A percentile compares a stretch with the other conserved stretches of the same genome.
These are phyloP conservation scores for Colinus virginianus DNA, from an alignment of 2,113 vertebrate species.

Conservation along the genomic window DNA sequence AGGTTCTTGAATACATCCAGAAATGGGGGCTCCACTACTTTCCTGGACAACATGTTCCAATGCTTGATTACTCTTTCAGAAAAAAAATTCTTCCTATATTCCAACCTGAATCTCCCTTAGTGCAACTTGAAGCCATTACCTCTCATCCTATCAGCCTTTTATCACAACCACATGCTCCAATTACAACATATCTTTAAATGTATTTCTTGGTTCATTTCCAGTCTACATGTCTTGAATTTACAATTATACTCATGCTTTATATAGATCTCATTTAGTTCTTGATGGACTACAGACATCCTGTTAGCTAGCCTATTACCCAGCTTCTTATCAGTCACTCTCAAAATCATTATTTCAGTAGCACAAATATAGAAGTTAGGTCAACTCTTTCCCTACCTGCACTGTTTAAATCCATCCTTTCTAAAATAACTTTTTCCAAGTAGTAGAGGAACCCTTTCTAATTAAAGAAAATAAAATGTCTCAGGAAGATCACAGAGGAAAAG, in stretches of 20 bases:
- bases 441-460: background rate
- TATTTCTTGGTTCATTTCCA: constrained; percentile 43
- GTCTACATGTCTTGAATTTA: background rate
- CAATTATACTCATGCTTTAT: constrained; percentile 44
- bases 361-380: background rate
- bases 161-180: constrained; percentile 17
- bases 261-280: constrained; percentile 49
- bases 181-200: constrained; percentile 39
- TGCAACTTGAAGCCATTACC: background rate
- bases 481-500: background rate
- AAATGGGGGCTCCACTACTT: too few species aligned
- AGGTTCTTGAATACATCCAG: too few species aligned
- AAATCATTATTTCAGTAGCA: constrained; percentile 3
- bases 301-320: constrained; percentile 17
- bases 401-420: background rate
- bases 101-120: background rate
- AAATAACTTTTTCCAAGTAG: background rate
- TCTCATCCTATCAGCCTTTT: background rate
- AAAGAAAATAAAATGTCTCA: background rate
- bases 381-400: background rate
- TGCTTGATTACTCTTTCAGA: background rate
- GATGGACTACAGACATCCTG: constrained; percentile 66
- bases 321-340: constrained; percentile 29
- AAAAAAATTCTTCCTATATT: background rate
- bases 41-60: background rate